Evolutionary conservation across 2,888 invertebrate genomes (phyloP).

Genomic region (Pardosa pseudoannulata): DNA sequence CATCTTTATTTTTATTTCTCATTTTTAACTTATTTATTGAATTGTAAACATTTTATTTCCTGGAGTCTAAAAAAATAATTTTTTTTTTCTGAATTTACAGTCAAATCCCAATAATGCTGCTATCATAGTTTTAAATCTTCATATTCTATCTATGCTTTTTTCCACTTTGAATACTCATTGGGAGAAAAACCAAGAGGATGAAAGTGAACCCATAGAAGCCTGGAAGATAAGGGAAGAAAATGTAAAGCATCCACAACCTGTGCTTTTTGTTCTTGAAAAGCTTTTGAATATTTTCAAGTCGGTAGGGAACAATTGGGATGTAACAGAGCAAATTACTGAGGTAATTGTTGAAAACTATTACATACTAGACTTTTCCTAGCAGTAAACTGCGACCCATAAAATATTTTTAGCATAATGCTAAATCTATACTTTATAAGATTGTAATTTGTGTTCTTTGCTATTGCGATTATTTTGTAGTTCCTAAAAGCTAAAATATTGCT

Average conservation of each 20-base stretch:
- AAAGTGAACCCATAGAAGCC: slow-evolving; percentile 14
- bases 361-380: too few relatives aligned
- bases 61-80: not conserved
- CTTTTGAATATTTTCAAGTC: slow-evolving; percentile 81
- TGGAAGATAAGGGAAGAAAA: slow-evolving; percentile 29
- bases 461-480: too few relatives aligned
- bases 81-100: slow-evolving; percentile 78
- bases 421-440: too few relatives aligned
- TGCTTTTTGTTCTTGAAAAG: slow-evolving; percentile 66
- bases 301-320: slow-evolving; percentile 82
- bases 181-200: slow-evolving; percentile 61
- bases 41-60: too few relatives aligned
- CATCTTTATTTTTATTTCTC: too few relatives aligned
- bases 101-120: slow-evolving; percentile 81
- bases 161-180: slow-evolving; percentile 81
- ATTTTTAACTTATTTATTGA: too few relatives aligned
- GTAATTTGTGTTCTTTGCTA: too few relatives aligned
- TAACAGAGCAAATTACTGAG: slow-evolving; percentile 83
- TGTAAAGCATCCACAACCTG: slow-evolving; percentile 54
- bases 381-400: too few relatives aligned
- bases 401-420: too few relatives aligned
- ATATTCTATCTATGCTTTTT: slow-evolving; percentile 84
- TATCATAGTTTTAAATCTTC: slow-evolving; percentile 82
- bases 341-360: slow-evolving; percentile 79
- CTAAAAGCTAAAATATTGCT: too few relatives aligned